Evolutionary conservation across 2,797 vertebrate species (phyloP), one percentile per base, ranked within the genome.

Genomic region (Lemur catta): DNA sequence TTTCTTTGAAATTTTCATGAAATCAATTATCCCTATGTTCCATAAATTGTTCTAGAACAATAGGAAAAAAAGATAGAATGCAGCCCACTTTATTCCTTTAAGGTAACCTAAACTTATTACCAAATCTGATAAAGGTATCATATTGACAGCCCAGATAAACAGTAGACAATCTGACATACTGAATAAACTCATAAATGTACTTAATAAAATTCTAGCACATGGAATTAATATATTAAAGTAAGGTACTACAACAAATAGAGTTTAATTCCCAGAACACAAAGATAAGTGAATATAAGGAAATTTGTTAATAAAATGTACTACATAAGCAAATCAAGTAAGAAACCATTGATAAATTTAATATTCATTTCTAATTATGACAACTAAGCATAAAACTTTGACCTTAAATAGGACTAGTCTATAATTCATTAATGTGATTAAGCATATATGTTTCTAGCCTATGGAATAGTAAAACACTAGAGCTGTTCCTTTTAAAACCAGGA

Each of bases 221-320:
- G 76, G 24, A 86, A 69, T 89, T 35, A 82, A 2, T 76, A 75
- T 72, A 38, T 82, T 85, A 59, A 90, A 75, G 2, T 67, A 71
- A 79, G 26, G 75, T 67, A 48, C 30, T 61, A 7, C 6, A 89
- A 65, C 28, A 91, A 72, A 65, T 75, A 85, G 15, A 30, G 17
- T 76, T 95, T 84, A 92, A 38, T 87, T 86, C 69, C 38, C n/a
- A 91, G 28, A 88, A 87, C 94, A n/a, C 30, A 93, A 80, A 93
- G 18, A 43, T 63, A 93, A 85, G 11, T 84, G 90, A 72, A 79
- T 85, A 41, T 55, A 84, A 96, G 35, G 9, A 85, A 84, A 71
- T 86, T 48, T 78, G 18, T 79, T 91, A 84, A 85, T 91, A 91
- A 90, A 88, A 71, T 76, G 67, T 38, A 26, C 46, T 57, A 24